A percentile compares a stretch with the other conserved stretches of the same genome.
Conservation (phyloP, 2,888 invertebrate species). For the Amiota mariae region DNA sequence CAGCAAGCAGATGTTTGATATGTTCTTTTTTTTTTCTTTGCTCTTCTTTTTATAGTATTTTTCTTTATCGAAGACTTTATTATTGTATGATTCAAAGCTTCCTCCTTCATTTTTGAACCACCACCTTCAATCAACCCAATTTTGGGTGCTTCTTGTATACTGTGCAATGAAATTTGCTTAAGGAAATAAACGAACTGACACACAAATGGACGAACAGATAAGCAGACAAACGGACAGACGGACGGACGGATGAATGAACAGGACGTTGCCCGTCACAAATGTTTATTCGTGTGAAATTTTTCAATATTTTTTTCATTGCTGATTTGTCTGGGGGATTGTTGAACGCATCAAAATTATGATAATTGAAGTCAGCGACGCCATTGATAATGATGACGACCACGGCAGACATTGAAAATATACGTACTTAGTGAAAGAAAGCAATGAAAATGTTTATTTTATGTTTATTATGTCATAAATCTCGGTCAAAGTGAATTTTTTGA, state of each 20-base stretch:
- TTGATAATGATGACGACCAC: neutral
- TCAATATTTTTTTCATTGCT: slow-evolving; percentile 19
- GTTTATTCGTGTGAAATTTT: slow-evolving; percentile 26
- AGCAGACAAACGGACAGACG: neutral
- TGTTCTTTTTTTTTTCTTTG: too few species aligned
- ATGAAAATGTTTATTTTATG: neutral
- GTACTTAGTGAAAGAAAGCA: neutral
- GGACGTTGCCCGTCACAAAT: slow-evolving; percentile 5
- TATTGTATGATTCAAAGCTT: too few species aligned
- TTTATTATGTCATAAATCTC: too few species aligned
- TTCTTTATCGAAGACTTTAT: too few species aligned
- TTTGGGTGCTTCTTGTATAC: too few species aligned
- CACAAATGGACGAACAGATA: neutral
- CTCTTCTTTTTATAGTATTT: too few species aligned
- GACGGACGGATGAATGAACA: too few species aligned
- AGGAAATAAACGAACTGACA: neutral
- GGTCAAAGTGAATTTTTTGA: too few species aligned
- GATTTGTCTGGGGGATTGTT: slow-evolving; percentile 13
- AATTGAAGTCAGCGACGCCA: neutral
- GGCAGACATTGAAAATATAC: neutral
- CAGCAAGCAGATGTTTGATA: too few species aligned
- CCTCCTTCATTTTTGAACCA: too few species aligned
- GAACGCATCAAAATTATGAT: slow-evolving; percentile 21
- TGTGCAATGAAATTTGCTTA: too few species aligned
- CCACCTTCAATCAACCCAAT: too few species aligned